phyloP scores from a whole-genome alignment of 2,888 invertebrate species.

The Doris montereyensis region DNA sequence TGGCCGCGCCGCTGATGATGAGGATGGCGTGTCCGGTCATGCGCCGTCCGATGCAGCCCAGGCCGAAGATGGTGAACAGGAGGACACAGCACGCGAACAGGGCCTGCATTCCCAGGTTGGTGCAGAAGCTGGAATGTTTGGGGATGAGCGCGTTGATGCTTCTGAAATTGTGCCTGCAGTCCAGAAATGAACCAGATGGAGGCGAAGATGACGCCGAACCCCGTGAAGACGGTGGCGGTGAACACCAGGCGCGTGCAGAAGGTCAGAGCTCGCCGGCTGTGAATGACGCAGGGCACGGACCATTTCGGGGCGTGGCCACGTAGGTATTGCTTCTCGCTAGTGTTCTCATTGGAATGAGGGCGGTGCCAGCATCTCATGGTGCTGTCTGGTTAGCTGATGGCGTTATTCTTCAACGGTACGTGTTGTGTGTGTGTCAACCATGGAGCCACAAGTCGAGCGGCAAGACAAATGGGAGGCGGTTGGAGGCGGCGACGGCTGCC shows the following conservation, averaged over 20 bases:
- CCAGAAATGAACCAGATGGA: slow-evolving; percentile 40
- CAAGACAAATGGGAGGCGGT: too few species aligned
- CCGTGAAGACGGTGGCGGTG: slow-evolving; percentile 29
- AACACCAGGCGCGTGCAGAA: slow-evolving; percentile 20
- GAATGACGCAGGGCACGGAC: too few species aligned
- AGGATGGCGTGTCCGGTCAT: slow-evolving; percentile 42
- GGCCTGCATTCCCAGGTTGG: slow-evolving; percentile 43
- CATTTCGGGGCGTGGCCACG: too few species aligned
- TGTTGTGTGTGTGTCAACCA: too few species aligned
- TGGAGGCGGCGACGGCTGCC: too few species aligned
- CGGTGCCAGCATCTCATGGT: too few species aligned
- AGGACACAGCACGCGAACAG: slow-evolving; percentile 43
- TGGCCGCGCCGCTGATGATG: slow-evolving; percentile 37
- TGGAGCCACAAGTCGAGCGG: too few species aligned
- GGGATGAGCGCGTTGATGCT: slow-evolving; percentile 13
- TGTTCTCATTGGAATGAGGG: too few species aligned
- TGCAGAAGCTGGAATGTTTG: slow-evolving; percentile 29
- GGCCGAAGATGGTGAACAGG: slow-evolving; percentile 43
- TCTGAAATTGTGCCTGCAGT: slow-evolving; percentile 35
- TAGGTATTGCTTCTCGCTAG: too few species aligned
- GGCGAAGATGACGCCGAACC: slow-evolving; percentile 27
- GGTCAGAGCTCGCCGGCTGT: neutral
- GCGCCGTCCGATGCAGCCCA: slow-evolving; percentile 44
- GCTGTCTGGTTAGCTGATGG: too few species aligned
- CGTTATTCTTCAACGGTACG: too few species aligned